These are phyloP conservation scores for Agrotis clavis DNA, from an alignment of 2,888 invertebrate genomes.

Conservation along the genomic window DNA sequence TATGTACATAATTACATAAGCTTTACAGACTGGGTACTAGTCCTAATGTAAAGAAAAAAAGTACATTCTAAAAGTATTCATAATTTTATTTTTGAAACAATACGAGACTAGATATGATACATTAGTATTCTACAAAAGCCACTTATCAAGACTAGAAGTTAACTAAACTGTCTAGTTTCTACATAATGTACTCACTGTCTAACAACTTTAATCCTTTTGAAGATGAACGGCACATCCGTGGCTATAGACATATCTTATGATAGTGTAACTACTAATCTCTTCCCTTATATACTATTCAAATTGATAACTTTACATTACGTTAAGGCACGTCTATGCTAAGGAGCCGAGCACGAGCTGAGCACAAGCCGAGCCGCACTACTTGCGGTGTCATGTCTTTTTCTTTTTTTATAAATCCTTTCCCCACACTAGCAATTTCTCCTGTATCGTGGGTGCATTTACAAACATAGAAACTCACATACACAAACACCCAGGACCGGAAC, in stretches of 20 bases:
- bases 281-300: slow-evolving; percentile 26
- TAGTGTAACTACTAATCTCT: slow-evolving; percentile 21
- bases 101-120: background rate
- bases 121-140: background rate
- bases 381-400: too few relatives aligned
- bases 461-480: too few relatives aligned
- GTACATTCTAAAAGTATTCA: background rate
- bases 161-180: slow-evolving; percentile 8
- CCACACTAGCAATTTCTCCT: too few relatives aligned
- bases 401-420: too few relatives aligned
- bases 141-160: slow-evolving; percentile 34
- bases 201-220: slow-evolving; percentile 12
- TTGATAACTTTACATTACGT: slow-evolving; percentile 33
- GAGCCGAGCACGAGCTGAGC: too few relatives aligned
- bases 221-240: background rate
- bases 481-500: too few relatives aligned
- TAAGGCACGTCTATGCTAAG: too few relatives aligned
- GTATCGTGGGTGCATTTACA: too few relatives aligned
- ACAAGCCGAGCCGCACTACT: too few relatives aligned
- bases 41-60: background rate
- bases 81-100: background rate
- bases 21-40: background rate
- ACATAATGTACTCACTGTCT: background rate
- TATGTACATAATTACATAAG: background rate
- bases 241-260: background rate